Evolutionary conservation across 1,140 invertebrate genomes (phyloP), one percentile per base, ranked within the genome.

Genomic region (Lethrus apterus): DNA sequence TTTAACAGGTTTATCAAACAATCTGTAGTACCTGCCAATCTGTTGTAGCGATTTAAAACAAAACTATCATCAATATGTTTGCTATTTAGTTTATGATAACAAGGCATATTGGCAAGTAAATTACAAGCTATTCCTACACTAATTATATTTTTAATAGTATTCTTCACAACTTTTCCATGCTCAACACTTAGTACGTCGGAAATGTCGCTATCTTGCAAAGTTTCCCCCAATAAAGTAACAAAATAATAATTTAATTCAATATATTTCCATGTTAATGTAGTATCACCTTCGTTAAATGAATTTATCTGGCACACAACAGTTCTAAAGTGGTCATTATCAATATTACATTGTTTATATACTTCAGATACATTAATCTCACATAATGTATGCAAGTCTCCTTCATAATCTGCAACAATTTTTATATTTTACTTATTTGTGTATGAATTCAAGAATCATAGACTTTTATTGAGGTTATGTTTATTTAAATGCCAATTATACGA

Each of bases 91-190:
- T 36, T 62, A 54, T 33, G 51, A 15, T 71, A 70, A 40, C 80
- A 65, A 4, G 82, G 82, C 38, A 88, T 59, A 2, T 80, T 79
- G 29, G 77, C 73, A 46, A 81, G 61, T n/a, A 86, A 58, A 58
- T 76, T 76, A 29, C 76, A 74, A 35, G 75, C 65, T 26, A 87
- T 71, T 47, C 83, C 84, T 33, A 86, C 63, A 18, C 71, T 74
- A 5, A 76, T 65, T 42, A 80, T 58, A 48, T 83, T 66, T 64
- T 84, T 75, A 26, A 82, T 68, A 47, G 66, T 64, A 15, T 60
- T 62, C 62, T 75, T 70, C 9, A 80, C 47, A 21, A 63, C 57
- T 62, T 70, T 73, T 43, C 73, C 72, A 59, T 79, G 69, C 53
- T 72, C 74, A 2, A 80, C 70, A 62, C 74, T 81, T 21, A 81